Evolutionary conservation across 2,113 vertebrate species (phyloP), one percentile per base, ranked within the genome.

Genomic region (Phasianus colchicus): DNA sequence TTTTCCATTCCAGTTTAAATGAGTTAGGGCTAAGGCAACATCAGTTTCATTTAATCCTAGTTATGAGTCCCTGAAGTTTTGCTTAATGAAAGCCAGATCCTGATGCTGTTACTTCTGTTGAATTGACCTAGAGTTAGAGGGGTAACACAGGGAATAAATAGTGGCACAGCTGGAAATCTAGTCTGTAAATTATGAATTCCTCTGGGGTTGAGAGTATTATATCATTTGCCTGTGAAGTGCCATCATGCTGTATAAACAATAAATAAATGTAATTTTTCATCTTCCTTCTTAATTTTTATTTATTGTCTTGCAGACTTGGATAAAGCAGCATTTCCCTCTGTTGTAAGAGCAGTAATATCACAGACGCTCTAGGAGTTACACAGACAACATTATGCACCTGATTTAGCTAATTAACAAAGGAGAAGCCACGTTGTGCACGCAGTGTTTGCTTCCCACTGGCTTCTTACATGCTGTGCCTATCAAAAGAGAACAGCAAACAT

Each of bases 391-490:
- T 88, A 88, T 91, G 63, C 93, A 94, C 93, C 95, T 95, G 93
- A 95, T 79, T 88, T 92, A 86, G 69, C 82, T 95, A 96, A 97
- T 96, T 94, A 96, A 94, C 94, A 89, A 90, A 94, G 88, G 70
- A 95, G 79, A 93, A 93, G 74, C 72, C 76, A 90, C 2, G 1
- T 83, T 78, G 80, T 30, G 48, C 92, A 48, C 47, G 79, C 88
- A 88, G 73, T 12, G 5, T 74, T 94, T 94, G 89, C 94, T 95
- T 95, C 94, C 96, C 85, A 96, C 94, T 91, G 93, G 40, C 70
- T 95, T 95, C 94, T 84, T 77, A 8, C 95, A 95, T 63, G 93
- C 96, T 95, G 94, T 88, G 96, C 90, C 83, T 86, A 95, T 96
- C 90, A 93, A 95, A 95, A 93, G 85, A 86, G 94, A 97, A 78